Evolutionary conservation across 2,797 vertebrate genomes (phyloP), one percentile per base, ranked within the genome.

Genomic region (Thripadectes ignobilis): DNA sequence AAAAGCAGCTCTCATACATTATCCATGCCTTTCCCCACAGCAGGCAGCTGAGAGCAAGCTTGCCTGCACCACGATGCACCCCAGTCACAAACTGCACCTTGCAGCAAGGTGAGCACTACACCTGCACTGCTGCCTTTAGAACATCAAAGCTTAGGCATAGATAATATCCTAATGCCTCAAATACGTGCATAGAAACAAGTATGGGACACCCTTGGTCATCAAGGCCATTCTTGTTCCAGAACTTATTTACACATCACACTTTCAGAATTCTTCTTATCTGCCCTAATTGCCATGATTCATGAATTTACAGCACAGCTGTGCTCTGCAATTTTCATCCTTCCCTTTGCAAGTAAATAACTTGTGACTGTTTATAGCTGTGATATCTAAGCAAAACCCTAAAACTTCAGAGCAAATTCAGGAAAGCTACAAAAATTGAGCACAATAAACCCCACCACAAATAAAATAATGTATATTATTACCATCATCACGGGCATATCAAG

Each of bases 281-380:
- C 78, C 88, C 74, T 91, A 88, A 91, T 87, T 91, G 92, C 18
- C 6, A 12, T 54, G 73, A 96, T 93, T 93, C 91, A 85, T 49
- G 58, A 88, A 81, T 82, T 88, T 59, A 92, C 54, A 61, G 57
- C 58, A 45, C 88, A 55, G 46, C 63, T 57, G 46, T 34, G 80
- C 68, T 71, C 86, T 74, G 51, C 81, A 75, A 7, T 83, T 92
- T 78, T 79, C 88, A 79, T 58, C 62, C 69, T 73, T 61, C 79
- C 49, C 49, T 61, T 36, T 76, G 62, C 61, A 91, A 92, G 67
- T 65, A 93, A 94, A 51, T 83, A 76, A 74, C 66, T 43, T 95
- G 73, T 19, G 85, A 66, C 57, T 89, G 63, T 66, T 91, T 62
- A 85, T 13, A 81, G 74, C 77, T 88, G 54, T 51, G 48, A 49